Conservation (phyloP, 2,113 vertebrate species). For the Actenoides hombroni region DNA sequence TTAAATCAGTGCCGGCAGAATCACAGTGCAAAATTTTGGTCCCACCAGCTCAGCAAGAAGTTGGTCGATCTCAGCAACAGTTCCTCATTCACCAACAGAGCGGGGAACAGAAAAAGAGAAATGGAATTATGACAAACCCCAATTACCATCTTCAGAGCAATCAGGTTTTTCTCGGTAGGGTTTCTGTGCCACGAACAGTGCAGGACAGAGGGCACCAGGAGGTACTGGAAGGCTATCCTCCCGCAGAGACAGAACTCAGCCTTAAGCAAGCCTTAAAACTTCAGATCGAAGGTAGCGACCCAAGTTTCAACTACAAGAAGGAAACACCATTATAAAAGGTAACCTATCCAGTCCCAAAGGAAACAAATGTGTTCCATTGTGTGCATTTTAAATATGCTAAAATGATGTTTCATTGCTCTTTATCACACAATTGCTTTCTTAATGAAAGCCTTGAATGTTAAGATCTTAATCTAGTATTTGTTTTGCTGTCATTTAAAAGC, state of each 20-base stretch:
- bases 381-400: background rate
- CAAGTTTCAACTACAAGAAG: conserved; percentile 96
- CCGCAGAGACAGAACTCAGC: conserved; percentile 91
- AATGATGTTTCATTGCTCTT: rapidly evolving
- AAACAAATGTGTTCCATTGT: background rate
- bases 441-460: background rate
- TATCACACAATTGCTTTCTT: background rate
- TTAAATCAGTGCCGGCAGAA: conserved; percentile 71
- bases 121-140: conserved; percentile 98
- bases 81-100: conserved; percentile 91
- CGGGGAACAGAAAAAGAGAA: conserved; percentile 90
- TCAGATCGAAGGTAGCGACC: conserved; percentile 92
- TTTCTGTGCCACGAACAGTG: conserved; percentile 88
- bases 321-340: conserved; percentile 96
- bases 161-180: conserved; percentile 92
- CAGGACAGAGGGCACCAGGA: conserved; percentile 90
- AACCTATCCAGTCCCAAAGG: background rate
- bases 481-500: background rate
- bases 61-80: conserved; percentile 83
- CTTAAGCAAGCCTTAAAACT: conserved; percentile 99
- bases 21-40: conserved; percentile 86
- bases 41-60: conserved; percentile 81
- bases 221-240: conserved; percentile 89
- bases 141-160: conserved; percentile 96
- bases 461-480: background rate